These are phyloP conservation scores for Urophycis tenuis DNA, from an alignment of 2,797 vertebrate species.

Conservation along the genomic window DNA sequence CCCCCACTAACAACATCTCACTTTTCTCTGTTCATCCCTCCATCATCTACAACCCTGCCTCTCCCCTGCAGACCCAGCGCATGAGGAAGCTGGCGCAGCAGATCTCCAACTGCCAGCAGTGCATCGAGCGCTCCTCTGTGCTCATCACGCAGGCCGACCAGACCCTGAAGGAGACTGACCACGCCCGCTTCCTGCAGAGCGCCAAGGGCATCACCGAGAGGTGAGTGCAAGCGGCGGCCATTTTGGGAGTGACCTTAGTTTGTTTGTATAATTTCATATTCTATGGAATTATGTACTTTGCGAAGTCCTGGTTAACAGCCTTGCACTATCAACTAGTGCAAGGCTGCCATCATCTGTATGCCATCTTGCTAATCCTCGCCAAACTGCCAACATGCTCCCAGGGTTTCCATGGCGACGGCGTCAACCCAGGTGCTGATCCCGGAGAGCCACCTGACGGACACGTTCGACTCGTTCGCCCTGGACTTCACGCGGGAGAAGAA, in stretches of 20 bases:
- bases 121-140: conserved; percentile 89
- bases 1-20: background rate
- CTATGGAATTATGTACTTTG: no score
- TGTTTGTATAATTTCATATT: no score
- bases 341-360: no score
- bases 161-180: conserved; percentile 94
- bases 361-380: background rate
- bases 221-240: conserved; percentile 49
- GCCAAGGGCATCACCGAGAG: conserved; percentile 96
- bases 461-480: conserved; percentile 93
- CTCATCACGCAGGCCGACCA: conserved; percentile 95
- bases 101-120: conserved; percentile 95
- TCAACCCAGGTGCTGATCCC: conserved; percentile 98
- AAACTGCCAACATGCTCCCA: conserved; percentile 13
- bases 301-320: background rate
- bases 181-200: conserved; percentile 93
- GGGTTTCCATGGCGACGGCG: conserved; percentile 97
- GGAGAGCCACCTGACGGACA: conserved; percentile 94
- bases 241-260: no score
- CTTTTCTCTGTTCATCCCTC: background rate
- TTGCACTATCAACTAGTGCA: no score
- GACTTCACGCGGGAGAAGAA: conserved; percentile 98
- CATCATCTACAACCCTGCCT: no score
- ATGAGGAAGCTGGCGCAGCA: conserved; percentile 94
- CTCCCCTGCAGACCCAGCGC: conserved; percentile 76